Conservation (phyloP, 2,797 vertebrate species). For the Triplophysa bombifrons region DNA sequence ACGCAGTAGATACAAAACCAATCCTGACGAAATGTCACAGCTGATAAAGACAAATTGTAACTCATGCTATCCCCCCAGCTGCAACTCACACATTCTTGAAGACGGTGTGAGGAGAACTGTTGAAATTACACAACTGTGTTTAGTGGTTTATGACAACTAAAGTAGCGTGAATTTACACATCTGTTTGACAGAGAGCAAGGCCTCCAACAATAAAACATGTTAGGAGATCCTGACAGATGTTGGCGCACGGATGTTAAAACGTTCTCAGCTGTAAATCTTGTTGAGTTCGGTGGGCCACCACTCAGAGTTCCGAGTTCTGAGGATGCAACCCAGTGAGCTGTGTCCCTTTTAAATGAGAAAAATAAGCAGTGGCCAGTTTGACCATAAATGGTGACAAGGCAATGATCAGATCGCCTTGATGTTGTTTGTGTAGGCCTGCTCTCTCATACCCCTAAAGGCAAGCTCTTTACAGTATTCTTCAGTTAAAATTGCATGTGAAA, state of each 20-base stretch:
- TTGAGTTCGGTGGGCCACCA: conserved; percentile 39
- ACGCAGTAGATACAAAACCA: not conserved
- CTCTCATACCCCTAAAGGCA: not conserved
- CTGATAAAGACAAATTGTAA: not conserved
- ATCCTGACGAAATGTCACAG: not conserved
- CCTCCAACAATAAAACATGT: conserved; percentile 66
- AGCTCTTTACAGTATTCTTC: not conserved
- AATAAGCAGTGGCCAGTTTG: conserved; percentile 41
- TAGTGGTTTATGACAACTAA: conserved; percentile 37
- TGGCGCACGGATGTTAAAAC: conserved; percentile 65
- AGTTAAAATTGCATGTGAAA: not conserved
- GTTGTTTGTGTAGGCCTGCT: not conserved
- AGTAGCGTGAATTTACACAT: conserved; percentile 59
- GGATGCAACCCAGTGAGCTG: conserved; percentile 55
- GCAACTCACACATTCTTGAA: not conserved
- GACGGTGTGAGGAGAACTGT: conserved; percentile 23
- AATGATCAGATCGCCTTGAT: not conserved
- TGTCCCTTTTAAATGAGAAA: conserved; percentile 64
- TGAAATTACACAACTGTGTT: conserved; percentile 16
- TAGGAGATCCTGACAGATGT: conserved; percentile 68
- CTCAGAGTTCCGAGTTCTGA: conserved; percentile 47
- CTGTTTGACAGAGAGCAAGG: conserved; percentile 65
- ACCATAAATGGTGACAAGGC: conserved; percentile 18
- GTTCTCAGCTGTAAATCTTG: conserved; percentile 67
- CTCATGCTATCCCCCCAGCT: not conserved